phyloP scores from a whole-genome alignment of 2,797 vertebrate genomes.

The Chiropotes sagulatus region DNA sequence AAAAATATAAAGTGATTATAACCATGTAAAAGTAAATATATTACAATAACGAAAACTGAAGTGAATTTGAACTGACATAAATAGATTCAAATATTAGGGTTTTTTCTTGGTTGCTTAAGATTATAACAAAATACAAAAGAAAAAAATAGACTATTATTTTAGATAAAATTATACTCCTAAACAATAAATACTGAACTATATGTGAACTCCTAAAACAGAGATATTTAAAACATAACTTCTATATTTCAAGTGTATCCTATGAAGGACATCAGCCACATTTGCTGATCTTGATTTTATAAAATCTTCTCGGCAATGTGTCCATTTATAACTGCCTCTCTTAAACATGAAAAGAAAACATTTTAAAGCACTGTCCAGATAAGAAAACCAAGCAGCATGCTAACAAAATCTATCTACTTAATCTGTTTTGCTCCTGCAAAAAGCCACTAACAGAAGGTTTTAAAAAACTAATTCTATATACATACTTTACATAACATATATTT shows the following conservation, averaged over 20 bases:
- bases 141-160: conserved; percentile 53
- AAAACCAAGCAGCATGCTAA: conserved; percentile 65
- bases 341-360: not conserved
- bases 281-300: conserved; percentile 34
- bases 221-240: conserved; percentile 4
- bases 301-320: not conserved
- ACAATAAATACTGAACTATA: conserved; percentile 50
- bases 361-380: conserved; percentile 29
- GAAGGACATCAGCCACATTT: conserved; percentile 30
- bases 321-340: not conserved
- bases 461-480: conserved; percentile 78
- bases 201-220: conserved; percentile 63
- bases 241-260: conserved; percentile 47
- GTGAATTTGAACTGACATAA: conserved; percentile 58
- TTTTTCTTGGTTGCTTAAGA: conserved; percentile 51
- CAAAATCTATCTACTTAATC: conserved; percentile 33
- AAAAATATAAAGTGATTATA: conserved; percentile 70
- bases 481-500: conserved; percentile 71
- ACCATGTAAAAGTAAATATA: conserved; percentile 69
- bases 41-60: conserved; percentile 55
- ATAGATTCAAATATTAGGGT: conserved; percentile 53
- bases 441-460: conserved; percentile 52
- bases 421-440: conserved; percentile 74
- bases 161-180: conserved; percentile 60
- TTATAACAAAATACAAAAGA: conserved; percentile 59